These are phyloP conservation scores for Tragelaphus imberbis DNA, from an alignment of 2,113 vertebrate species.

Conservation along the genomic window DNA sequence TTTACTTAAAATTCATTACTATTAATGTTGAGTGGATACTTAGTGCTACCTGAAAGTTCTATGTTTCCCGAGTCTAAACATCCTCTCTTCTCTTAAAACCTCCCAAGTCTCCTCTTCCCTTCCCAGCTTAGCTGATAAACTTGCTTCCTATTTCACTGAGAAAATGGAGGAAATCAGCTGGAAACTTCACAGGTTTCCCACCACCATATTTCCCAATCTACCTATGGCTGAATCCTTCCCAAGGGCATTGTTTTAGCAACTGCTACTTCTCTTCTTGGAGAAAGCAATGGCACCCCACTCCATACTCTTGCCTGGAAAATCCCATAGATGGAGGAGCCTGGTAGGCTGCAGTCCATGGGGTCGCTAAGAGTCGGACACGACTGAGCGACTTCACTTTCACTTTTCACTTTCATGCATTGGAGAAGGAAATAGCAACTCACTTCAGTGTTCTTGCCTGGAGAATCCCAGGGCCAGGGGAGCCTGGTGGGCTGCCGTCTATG, in stretches of 20 bases:
- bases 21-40: background rate
- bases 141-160: background rate
- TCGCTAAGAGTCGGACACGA: too few species aligned
- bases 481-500: too few species aligned
- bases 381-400: too few species aligned
- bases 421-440: too few species aligned
- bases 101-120: background rate
- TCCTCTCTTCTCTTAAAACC: background rate
- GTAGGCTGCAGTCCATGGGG: too few species aligned
- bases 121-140: background rate
- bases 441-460: too few species aligned
- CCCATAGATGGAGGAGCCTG: too few species aligned
- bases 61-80: background rate
- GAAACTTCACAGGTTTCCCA: background rate
- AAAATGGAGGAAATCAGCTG: background rate
- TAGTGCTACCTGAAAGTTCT: background rate
- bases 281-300: too few species aligned
- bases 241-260: background rate
- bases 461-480: too few species aligned
- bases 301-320: too few species aligned
- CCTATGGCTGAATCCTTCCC: background rate
- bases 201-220: background rate
- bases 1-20: background rate
- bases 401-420: too few species aligned
- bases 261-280: background rate